Conservation (phyloP, 2,113 vertebrate species). For the Notothenia rossii region DNA sequence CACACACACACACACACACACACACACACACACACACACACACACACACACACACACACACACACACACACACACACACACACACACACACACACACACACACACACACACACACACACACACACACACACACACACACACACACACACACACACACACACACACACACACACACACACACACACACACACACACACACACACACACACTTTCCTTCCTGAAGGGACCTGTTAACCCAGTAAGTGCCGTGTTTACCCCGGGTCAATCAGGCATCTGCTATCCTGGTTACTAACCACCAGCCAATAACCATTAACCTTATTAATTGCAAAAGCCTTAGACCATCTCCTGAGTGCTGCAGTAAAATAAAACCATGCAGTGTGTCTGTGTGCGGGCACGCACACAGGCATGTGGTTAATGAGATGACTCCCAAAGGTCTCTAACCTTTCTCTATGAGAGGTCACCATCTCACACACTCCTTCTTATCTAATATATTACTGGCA, state of each 20-base stretch:
- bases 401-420: conserved; percentile 47
- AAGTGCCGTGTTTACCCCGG: conserved; percentile 57
- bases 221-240: conserved; percentile 56
- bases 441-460: conserved; percentile 59
- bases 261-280: conserved; percentile 57
- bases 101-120: no score
- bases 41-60: no score
- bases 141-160: no score
- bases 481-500: conserved; percentile 41
- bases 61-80: background rate
- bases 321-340: conserved; percentile 59
- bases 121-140: no score
- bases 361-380: conserved; percentile 41
- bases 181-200: no score
- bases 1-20: no score
- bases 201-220: conserved; percentile 40
- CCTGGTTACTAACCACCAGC: conserved; percentile 54
- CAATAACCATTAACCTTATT: conserved; percentile 77
- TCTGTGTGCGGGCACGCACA: conserved; percentile 37
- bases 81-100: no score
- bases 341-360: conserved; percentile 65
- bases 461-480: conserved; percentile 27
- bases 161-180: no score
- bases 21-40: no score
- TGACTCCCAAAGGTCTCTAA: conserved; percentile 66